A percentile compares a stretch with the other conserved stretches of the same genome.
Evolutionary conservation across 2,797 vertebrate genomes (phyloP).

Genomic region (Protonibea diacanthus): DNA sequence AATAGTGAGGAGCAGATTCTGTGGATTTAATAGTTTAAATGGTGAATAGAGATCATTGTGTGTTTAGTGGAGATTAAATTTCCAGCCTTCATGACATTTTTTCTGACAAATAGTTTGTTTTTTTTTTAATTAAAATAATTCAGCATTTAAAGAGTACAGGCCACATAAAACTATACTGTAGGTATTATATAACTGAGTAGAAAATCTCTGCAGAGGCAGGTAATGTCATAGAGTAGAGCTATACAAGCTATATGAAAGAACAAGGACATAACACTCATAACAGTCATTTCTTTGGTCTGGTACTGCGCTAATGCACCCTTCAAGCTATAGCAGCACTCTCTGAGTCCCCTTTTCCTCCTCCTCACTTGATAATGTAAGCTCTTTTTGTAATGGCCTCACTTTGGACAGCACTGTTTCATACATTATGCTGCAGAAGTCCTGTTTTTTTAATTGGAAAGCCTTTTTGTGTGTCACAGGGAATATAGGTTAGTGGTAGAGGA

Average conservation of each 20-base stretch:
- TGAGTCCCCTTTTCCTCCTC: background rate
- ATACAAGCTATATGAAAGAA: conserved; percentile 3
- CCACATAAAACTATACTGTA: background rate
- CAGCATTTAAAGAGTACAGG: background rate
- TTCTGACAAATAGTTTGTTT: background rate
- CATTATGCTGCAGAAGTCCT: conserved; percentile 42
- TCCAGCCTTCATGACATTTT: background rate
- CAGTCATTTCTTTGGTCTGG: conserved; percentile 23
- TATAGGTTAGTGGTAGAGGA: conserved; percentile 55
- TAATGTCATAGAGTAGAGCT: background rate
- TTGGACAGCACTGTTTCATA: conserved; percentile 26
- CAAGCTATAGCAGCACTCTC: conserved; percentile 22
- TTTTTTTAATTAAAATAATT: background rate
- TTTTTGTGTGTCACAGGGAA: conserved; percentile 46
- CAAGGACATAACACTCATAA: conserved; percentile 3
- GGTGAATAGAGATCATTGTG: background rate
- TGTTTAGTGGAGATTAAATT: background rate
- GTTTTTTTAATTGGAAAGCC: conserved; percentile 67
- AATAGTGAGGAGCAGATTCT: background rate
- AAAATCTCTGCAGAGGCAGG: background rate
- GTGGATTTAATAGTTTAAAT: too few species aligned
- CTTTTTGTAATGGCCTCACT: conserved; percentile 36
- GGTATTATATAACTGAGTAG: background rate
- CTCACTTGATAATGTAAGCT: conserved; percentile 22
- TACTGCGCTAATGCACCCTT: conserved; percentile 19